These are phyloP conservation scores for Nemoura dubitans DNA, from an alignment of 2,888 invertebrate genomes.

Conservation along the genomic window DNA sequence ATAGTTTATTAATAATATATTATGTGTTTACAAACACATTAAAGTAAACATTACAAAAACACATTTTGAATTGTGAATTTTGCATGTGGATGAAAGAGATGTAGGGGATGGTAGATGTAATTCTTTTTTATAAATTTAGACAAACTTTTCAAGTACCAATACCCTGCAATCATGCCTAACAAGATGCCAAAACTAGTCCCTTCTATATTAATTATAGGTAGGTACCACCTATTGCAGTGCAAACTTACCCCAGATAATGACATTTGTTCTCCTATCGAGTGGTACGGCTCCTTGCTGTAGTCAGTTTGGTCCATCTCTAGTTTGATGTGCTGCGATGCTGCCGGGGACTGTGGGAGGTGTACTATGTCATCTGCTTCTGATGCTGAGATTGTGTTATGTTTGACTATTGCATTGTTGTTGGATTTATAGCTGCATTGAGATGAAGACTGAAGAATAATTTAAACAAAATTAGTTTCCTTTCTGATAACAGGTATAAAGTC, in stretches of 20 bases:
- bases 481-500: no score
- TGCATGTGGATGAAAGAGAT: no score
- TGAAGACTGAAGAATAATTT: constrained; percentile 63
- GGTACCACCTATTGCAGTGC: background rate
- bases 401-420: constrained; percentile 65
- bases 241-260: constrained; percentile 47
- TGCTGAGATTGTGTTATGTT: constrained; percentile 69
- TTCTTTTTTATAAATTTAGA: no score
- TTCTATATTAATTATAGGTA: no score
- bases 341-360: constrained; percentile 66
- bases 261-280: constrained; percentile 51
- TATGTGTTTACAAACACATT: no score
- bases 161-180: no score
- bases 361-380: constrained; percentile 63
- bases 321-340: constrained; percentile 66
- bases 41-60: no score
- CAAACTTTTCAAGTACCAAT: no score
- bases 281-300: constrained; percentile 56
- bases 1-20: no score
- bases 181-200: no score
- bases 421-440: constrained; percentile 72
- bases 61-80: no score
- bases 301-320: constrained; percentile 67
- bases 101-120: no score
- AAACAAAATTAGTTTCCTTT: background rate